Base-by-base conservation (phyloP, 1,140 invertebrate genomes). In the Eriosoma lanigerum region DNA sequence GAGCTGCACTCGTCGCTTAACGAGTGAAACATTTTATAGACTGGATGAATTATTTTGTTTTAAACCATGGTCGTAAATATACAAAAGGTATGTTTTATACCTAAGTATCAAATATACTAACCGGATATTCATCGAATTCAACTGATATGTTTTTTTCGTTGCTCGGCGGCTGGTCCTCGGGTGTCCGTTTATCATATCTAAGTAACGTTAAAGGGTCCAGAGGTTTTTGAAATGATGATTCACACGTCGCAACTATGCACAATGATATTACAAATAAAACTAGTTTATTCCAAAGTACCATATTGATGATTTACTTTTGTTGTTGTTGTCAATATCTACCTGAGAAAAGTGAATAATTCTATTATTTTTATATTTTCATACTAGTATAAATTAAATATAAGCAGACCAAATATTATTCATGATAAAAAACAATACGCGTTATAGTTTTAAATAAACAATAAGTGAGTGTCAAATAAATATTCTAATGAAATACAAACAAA, bases 51-150 rank as follows among this genome's bases (percentile, higher is more conserved):
- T 26, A 26, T 70, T 24, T 19, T 21, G 66, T 48, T 24, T 24
- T 13, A 15, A 70, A 70, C 50, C 12, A 15, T 15, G 13, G 44
- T 17, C 66, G 24, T 50, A 50, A 50, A 70, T 70, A 56, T 21
- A 58, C 24, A 15, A 24, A 29, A 21, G 24, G 13, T 44, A 12
- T 44, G 5, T 6, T 21, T 21, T 21, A 44, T 44, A 26, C 26
- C n/a, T n/a, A n/a, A 3, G 15, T 26, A 56, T 56, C 17, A 21
- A 15, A 72, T 10, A 17, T 52, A 82, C 83, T 83, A 19, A 84
- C 83, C 66, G 83, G 83, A 80, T 84, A 83, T 46, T 82, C 82
- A 66, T 84, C 83, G 64, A 82, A 83, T 21, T 83, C 83, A 46
- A 81, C 82, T 3, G 52, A 44, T 44, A 21, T 9, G 32, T 21